These are phyloP conservation scores for Oscheius sp. DNA, from an alignment of 2,888 invertebrate genomes.

Conservation along the genomic window DNA sequence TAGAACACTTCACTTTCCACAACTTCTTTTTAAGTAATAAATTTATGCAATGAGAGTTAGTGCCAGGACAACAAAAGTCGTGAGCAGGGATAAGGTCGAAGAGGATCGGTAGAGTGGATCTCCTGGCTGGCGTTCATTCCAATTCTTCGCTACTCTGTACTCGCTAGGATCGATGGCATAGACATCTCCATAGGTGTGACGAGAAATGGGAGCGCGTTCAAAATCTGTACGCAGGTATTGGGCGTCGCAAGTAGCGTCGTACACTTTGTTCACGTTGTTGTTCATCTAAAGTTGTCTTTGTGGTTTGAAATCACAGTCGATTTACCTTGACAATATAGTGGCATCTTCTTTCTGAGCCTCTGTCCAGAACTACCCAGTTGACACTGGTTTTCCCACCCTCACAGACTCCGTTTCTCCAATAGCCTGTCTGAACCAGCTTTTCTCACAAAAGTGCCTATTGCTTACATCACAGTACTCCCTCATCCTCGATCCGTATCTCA, in stretches of 20 bases:
- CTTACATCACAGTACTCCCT: conserved; percentile 14
- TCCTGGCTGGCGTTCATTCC: too few species aligned
- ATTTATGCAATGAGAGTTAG: too few species aligned
- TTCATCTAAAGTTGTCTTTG: neutral
- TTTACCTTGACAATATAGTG: conserved; percentile 9
- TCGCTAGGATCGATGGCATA: neutral
- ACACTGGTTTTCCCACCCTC: conserved; percentile 2
- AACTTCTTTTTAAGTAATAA: too few species aligned
- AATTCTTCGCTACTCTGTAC: neutral
- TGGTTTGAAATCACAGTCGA: neutral
- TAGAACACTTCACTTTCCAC: too few species aligned
- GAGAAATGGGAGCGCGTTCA: conserved; percentile 22
- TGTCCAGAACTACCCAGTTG: conserved; percentile 6
- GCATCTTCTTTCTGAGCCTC: conserved; percentile 9
- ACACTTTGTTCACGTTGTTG: neutral
- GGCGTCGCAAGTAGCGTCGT: conserved; percentile 14
- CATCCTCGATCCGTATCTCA: conserved; percentile 4
- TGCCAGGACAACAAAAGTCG: too few species aligned
- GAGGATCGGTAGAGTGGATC: too few species aligned
- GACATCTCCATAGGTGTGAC: conserved; percentile 25
- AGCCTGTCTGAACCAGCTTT: neutral
- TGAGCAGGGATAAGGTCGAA: too few species aligned
- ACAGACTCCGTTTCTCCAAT: neutral
- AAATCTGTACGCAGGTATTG: neutral
- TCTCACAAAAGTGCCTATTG: neutral